These are phyloP conservation scores for Podarcis lilfordi DNA, from an alignment of 2,797 vertebrate genomes.

Conservation along the genomic window DNA sequence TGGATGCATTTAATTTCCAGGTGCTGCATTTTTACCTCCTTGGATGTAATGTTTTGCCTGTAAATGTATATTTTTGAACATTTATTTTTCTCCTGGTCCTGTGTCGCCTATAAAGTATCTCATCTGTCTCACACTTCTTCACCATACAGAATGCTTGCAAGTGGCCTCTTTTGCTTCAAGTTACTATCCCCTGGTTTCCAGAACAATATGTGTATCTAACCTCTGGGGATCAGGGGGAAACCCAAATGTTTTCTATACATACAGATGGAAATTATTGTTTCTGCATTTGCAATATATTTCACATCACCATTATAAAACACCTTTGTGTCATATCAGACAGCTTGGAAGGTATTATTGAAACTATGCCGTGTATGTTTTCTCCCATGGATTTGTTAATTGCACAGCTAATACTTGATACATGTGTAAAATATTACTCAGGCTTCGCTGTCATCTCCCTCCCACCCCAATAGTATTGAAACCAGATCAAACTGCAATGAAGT, in stretches of 20 bases:
- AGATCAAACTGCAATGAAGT: neutral
- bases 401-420: neutral
- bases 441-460: neutral
- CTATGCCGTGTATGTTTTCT: neutral
- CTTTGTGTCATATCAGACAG: neutral
- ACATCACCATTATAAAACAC: neutral
- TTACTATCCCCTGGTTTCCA: neutral
- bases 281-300: neutral
- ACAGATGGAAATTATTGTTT: slow-evolving; percentile 14
- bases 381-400: neutral
- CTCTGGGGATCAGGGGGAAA: neutral
- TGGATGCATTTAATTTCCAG: neutral
- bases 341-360: neutral
- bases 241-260: slow-evolving; percentile 7
- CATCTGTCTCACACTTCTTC: slow-evolving; percentile 36
- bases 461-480: neutral
- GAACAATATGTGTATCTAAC: accelerated
- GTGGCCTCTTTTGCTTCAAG: slow-evolving; percentile 15
- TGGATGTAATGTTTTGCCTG: slow-evolving; percentile 5
- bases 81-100: neutral
- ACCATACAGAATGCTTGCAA: neutral
- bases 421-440: neutral
- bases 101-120: slow-evolving; percentile 22
- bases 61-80: neutral
- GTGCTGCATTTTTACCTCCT: neutral